Conservation (phyloP, 2,113 vertebrate species). For the Chelonoidis abingdonii region DNA sequence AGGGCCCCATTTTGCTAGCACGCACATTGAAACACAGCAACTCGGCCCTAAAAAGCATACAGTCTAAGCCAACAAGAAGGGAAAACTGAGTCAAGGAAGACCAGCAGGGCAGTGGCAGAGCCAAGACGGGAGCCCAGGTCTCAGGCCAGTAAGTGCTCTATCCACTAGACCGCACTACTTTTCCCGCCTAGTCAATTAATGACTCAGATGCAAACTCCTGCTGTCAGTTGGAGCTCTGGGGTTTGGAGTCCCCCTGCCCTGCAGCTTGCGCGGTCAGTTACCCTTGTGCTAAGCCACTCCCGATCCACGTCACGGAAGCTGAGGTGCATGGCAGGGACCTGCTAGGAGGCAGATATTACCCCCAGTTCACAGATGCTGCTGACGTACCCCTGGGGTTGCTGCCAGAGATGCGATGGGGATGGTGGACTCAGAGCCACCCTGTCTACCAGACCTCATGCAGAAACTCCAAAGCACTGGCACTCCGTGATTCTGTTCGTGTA, state of each 20-base stretch:
- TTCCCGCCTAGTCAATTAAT: background rate
- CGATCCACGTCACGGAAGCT: no score
- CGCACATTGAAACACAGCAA: background rate
- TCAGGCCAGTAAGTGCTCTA: background rate
- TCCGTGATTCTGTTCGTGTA: no score
- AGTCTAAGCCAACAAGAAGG: background rate
- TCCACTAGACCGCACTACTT: background rate
- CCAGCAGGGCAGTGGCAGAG: background rate
- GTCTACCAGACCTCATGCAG: no score
- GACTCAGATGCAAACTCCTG: background rate
- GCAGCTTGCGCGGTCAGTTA: background rate
- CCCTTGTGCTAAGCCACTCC: background rate
- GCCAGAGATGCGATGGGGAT: no score
- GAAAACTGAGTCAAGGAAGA: background rate
- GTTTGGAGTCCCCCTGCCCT: background rate
- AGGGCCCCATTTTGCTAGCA: background rate
- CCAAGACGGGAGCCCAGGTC: background rate
- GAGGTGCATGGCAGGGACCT: no score
- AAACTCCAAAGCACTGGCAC: no score
- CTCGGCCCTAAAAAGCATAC: background rate
- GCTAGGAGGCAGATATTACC: no score
- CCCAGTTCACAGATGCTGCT: no score
- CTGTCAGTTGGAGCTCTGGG: no score
- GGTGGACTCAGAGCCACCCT: no score
- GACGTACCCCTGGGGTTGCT: no score